phyloP scores from a whole-genome alignment of 92 coral and sea anemone genomes.

The Zoanthus gigantus region DNA sequence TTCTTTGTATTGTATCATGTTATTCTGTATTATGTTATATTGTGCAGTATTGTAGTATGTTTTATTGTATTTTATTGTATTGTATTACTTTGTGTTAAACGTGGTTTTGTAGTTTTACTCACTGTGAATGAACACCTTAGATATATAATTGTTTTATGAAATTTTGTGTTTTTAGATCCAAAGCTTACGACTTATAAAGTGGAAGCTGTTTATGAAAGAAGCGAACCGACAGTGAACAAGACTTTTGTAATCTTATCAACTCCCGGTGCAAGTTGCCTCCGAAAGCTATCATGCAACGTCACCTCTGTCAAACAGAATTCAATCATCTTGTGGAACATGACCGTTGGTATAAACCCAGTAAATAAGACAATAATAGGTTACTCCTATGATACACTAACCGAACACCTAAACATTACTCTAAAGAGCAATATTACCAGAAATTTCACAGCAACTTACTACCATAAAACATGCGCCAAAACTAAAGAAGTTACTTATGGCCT shows the following conservation, averaged over 20 bases:
- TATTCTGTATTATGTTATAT: no score
- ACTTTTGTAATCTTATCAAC: constrained; percentile 63
- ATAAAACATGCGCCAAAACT: constrained; percentile 47
- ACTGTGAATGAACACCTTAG: no score
- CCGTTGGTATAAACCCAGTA: constrained; percentile 54
- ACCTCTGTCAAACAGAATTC: constrained; percentile 48
- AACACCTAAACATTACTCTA: constrained; percentile 62
- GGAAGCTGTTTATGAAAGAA: constrained; percentile 35
- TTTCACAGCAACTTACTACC: constrained; percentile 61
- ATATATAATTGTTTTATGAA: no score
- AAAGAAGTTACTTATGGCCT: constrained; percentile 50
- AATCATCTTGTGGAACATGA: constrained; percentile 55
- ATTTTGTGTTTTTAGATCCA: constrained; percentile 46
- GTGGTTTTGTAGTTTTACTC: no score
- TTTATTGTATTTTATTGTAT: no score
- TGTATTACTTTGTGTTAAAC: no score
- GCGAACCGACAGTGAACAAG: constrained; percentile 57
- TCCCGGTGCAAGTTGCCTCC: constrained; percentile 61
- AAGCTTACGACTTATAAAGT: constrained; percentile 55
- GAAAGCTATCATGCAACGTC: constrained; percentile 57
- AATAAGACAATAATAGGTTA: constrained; percentile 55
- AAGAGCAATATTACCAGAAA: constrained; percentile 58
- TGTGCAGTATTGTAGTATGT: no score
- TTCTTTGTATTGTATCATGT: no score
- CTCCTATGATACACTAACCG: constrained; percentile 45